Percentiles rank a stretch among this genome's conserved stretches.
These are phyloP conservation scores for Dryadula phaetusa DNA, from an alignment of 2,888 invertebrate species.

Conservation along the genomic window DNA sequence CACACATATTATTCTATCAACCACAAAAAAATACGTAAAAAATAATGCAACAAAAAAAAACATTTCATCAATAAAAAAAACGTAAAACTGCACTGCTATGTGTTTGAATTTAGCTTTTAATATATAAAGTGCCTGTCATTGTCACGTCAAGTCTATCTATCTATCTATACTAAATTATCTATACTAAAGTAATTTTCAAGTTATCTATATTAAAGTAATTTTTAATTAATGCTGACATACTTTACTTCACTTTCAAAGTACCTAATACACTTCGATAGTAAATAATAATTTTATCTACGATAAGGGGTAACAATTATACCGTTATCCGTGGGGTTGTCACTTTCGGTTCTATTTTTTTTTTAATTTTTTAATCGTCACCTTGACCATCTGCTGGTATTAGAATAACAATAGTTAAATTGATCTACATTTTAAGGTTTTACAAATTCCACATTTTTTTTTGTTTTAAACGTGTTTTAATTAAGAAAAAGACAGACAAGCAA, in stretches of 20 bases:
- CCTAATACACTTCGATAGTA: constrained; percentile 14
- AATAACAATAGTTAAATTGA: constrained; percentile 36
- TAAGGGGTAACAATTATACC: constrained; percentile 57
- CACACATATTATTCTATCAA: too few species aligned
- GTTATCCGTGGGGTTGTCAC: constrained; percentile 54
- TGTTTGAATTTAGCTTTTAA: too few species aligned
- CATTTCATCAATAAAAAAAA: too few species aligned
- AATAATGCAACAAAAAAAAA: too few species aligned
- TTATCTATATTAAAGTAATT: neutral
- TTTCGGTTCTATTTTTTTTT: constrained; percentile 43
- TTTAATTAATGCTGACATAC: constrained; percentile 12
- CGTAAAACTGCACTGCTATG: too few species aligned
- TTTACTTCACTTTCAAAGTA: constrained; percentile 8
- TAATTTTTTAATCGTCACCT: constrained; percentile 52
- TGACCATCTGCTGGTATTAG: constrained; percentile 45
- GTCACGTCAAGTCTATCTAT: too few species aligned
- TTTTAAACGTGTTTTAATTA: too few species aligned
- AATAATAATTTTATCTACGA: constrained; percentile 28
- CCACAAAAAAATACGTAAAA: too few species aligned
- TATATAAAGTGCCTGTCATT: too few species aligned
- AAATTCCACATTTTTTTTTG: neutral
- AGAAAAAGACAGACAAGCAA: too few species aligned
- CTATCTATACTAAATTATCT: too few species aligned
- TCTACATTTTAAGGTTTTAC: constrained; percentile 9
- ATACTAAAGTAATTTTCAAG: too few species aligned